phyloP scores from a whole-genome alignment of 1,140 invertebrate genomes.

The Trachelipus rathkii region DNA sequence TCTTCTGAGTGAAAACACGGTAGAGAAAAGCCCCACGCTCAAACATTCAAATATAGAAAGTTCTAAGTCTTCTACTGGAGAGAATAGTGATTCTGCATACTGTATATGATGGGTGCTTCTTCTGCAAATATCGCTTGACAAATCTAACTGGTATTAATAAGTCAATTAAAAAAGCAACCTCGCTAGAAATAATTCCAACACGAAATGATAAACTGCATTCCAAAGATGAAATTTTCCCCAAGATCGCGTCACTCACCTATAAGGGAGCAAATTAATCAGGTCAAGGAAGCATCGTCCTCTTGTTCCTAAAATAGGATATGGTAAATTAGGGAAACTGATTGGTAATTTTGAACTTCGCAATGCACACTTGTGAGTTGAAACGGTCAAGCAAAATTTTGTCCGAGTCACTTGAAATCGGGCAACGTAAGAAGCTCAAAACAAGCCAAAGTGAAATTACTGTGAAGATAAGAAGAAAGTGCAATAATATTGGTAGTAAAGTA shows the following conservation, averaged over 20 bases:
- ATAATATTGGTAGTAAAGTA: too few species aligned
- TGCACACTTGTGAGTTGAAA: neutral
- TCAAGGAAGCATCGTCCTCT: neutral
- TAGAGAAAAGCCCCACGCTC: too few species aligned
- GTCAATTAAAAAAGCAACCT: neutral
- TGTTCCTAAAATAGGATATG: neutral
- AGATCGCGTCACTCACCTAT: neutral
- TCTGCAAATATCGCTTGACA: neutral
- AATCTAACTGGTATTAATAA: neutral
- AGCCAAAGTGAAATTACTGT: neutral
- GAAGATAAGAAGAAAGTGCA: too few species aligned
- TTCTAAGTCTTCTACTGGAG: neutral
- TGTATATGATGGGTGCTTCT: too few species aligned
- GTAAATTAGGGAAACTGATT: neutral
- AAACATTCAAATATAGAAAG: too few species aligned
- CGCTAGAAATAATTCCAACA: neutral
- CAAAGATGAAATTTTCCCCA: slow-evolving; percentile 5
- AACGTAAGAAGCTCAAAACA: neutral
- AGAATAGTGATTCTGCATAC: neutral
- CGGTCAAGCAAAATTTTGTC: neutral
- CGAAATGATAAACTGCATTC: neutral
- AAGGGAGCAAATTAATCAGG: neutral
- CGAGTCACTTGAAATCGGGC: neutral
- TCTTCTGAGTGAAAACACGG: too few species aligned
- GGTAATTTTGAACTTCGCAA: neutral